Evolutionary conservation across 2,888 invertebrate species (phyloP).

Genomic region (Aromia moschata): DNA sequence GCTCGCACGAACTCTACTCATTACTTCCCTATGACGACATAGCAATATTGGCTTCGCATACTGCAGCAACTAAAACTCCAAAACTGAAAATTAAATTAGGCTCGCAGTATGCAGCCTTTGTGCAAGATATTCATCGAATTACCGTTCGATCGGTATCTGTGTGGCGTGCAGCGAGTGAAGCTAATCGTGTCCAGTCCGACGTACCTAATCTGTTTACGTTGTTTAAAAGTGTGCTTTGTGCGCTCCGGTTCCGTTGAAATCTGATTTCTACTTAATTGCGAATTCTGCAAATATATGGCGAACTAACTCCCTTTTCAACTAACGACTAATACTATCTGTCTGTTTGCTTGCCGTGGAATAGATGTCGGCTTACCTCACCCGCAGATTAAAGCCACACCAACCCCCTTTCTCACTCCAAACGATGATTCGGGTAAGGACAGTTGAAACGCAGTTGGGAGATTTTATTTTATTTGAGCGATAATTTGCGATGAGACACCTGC

Average conservation of each 20-base stretch:
- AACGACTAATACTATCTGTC: constrained; percentile 27
- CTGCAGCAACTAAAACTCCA: too few species aligned
- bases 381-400: constrained; percentile 71
- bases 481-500: not conserved
- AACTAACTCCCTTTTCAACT: constrained; percentile 13
- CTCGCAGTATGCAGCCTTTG: not conserved
- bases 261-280: constrained; percentile 7
- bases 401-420: constrained; percentile 71
- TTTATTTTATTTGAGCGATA: not conserved
- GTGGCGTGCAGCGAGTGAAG: not conserved
- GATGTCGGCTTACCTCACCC: constrained; percentile 68
- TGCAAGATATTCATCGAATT: not conserved
- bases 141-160: not conserved
- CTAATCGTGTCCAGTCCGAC: not conserved
- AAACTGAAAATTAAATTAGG: too few species aligned
- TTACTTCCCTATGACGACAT: too few species aligned
- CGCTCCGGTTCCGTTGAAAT: constrained; percentile 10
- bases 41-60: too few species aligned
- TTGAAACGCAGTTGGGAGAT: constrained; percentile 6
- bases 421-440: constrained; percentile 74
- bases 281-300: constrained; percentile 12
- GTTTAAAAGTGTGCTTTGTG: constrained; percentile 2
- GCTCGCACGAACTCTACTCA: too few species aligned
- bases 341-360: constrained; percentile 55
- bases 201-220: not conserved